A percentile compares a stretch with the other conserved stretches of the same genome.
Evolutionary conservation across 1,140 invertebrate genomes (phyloP).

Genomic region (Ooceraea biroi): DNA sequence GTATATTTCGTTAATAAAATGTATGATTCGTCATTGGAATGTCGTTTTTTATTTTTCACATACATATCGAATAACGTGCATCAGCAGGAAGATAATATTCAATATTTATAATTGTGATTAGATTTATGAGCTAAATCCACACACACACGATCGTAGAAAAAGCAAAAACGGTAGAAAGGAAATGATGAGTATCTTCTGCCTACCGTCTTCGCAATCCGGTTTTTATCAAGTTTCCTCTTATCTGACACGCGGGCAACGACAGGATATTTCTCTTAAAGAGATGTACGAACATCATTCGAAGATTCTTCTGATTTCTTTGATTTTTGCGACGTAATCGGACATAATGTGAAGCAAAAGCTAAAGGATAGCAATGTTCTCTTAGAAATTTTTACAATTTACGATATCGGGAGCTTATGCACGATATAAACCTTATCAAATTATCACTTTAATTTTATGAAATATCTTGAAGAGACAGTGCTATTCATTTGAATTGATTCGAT

Average conservation of each 20-base stretch:
- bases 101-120: neutral
- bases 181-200: conserved; percentile 54
- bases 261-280: neutral
- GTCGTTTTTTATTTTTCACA: conserved; percentile 11
- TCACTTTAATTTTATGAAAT: no score
- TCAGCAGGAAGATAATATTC: neutral
- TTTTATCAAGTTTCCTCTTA: conserved; percentile 4
- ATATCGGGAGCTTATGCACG: no score
- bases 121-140: neutral
- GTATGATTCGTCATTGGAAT: neutral
- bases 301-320: neutral
- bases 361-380: no score
- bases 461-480: no score
- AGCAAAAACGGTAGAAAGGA: conserved; percentile 45
- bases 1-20: conserved; percentile 9
- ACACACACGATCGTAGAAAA: neutral
- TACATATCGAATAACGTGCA: neutral
- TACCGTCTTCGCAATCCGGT: conserved; percentile 45
- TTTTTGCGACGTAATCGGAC: no score
- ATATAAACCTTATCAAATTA: no score
- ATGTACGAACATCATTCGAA: neutral
- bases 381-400: no score
- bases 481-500: no score
- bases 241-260: neutral
- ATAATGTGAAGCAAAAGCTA: no score